Percentiles rank a stretch among this genome's conserved stretches.
These are phyloP conservation scores for Papilio glaucus DNA, from an alignment of 1,140 invertebrate species.

Conservation along the genomic window DNA sequence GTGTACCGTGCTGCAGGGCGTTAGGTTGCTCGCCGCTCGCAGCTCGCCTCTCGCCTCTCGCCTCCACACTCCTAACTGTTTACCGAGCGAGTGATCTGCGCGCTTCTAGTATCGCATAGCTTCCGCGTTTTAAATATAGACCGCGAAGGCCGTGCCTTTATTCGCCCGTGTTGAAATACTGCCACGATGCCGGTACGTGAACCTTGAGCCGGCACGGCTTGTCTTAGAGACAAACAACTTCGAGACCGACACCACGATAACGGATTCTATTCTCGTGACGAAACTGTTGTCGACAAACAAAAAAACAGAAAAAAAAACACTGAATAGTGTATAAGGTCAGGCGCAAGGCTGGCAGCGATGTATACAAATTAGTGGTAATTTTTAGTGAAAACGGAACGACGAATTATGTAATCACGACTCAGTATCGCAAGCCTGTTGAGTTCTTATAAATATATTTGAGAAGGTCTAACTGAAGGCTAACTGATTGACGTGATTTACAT, in stretches of 20 bases:
- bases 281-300: slow-evolving; percentile 29
- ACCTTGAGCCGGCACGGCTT: slow-evolving; percentile 59
- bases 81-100: slow-evolving; percentile 65
- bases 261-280: slow-evolving; percentile 33
- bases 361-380: slow-evolving; percentile 30
- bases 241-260: slow-evolving; percentile 31
- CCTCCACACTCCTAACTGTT: slow-evolving; percentile 73
- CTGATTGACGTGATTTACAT: neutral
- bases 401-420: slow-evolving; percentile 27
- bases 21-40: slow-evolving; percentile 19
- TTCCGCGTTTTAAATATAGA: slow-evolving; percentile 82
- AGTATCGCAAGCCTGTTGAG: neutral
- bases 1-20: slow-evolving; percentile 46
- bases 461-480: slow-evolving; percentile 30
- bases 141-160: slow-evolving; percentile 73
- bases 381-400: slow-evolving; percentile 21
- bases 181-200: slow-evolving; percentile 51
- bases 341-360: slow-evolving; percentile 24
- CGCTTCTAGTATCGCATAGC: slow-evolving; percentile 74
- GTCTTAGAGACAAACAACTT: slow-evolving; percentile 45
- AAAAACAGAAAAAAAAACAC: slow-evolving; percentile 20
- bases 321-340: slow-evolving; percentile 28
- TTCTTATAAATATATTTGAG: slow-evolving; percentile 15
- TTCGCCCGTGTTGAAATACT: slow-evolving; percentile 65
- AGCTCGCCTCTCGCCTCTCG: slow-evolving; percentile 51